Evolutionary conservation across 2,888 invertebrate genomes (phyloP).

Genomic region (Synanthedon myopaeformis): DNA sequence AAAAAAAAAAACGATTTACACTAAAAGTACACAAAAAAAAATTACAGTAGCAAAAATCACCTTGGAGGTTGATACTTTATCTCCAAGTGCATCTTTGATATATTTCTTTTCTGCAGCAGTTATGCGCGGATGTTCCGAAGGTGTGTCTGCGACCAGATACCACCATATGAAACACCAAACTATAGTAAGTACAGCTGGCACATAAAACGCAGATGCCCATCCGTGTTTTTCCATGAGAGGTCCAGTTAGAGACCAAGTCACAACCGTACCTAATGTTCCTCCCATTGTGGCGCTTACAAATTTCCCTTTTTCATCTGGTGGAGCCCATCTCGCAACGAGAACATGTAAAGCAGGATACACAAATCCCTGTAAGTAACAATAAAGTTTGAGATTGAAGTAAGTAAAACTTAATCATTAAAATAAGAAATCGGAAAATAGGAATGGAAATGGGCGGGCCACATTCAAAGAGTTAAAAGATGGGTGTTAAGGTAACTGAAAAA

Average conservation of each 20-base stretch:
- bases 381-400: not conserved
- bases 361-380: conserved; percentile 56
- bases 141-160: conserved; percentile 74
- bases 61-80: conserved; percentile 67
- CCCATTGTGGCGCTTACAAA: conserved; percentile 80
- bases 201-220: conserved; percentile 78
- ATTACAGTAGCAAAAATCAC: conserved; percentile 27
- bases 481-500: no score
- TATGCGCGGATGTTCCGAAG: conserved; percentile 73
- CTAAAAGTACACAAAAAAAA: no score
- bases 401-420: no score
- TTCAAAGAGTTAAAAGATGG: no score
- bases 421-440: not conserved
- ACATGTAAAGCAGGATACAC: conserved; percentile 74
- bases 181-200: conserved; percentile 67
- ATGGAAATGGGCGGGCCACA: not conserved
- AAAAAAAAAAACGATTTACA: no score
- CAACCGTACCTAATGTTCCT: conserved; percentile 78
- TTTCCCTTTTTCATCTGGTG: conserved; percentile 80
- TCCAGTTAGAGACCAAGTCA: conserved; percentile 78
- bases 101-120: conserved; percentile 72
- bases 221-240: conserved; percentile 71
- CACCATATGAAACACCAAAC: conserved; percentile 73
- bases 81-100: conserved; percentile 72
- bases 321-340: conserved; percentile 79